Evolutionary conservation across 2,113 vertebrate genomes (phyloP).

Genomic region (Uropsilus gracilis): DNA sequence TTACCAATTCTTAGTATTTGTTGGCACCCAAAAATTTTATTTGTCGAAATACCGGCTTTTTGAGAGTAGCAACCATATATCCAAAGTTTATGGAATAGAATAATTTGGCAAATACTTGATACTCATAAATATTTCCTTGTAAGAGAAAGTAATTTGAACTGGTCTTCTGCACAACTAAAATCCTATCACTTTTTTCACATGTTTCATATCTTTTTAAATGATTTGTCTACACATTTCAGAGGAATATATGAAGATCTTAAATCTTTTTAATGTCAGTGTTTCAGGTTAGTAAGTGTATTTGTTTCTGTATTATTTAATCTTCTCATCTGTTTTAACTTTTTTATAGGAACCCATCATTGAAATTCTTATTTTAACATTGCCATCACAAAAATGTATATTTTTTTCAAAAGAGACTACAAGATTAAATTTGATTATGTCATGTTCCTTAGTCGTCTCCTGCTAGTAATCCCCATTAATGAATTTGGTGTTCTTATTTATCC

Average conservation of each 20-base stretch:
- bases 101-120: background rate
- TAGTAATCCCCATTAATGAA: background rate
- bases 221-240: background rate
- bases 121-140: background rate
- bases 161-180: too few relatives aligned
- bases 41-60: constrained; percentile 29
- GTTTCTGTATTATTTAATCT: background rate
- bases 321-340: constrained; percentile 15
- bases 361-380: background rate
- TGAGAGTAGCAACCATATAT: background rate
- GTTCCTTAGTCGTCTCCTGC: background rate
- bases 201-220: background rate
- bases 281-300: background rate
- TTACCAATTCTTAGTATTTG: background rate
- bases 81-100: background rate
- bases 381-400: background rate
- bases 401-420: background rate
- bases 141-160: background rate
- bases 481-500: background rate
- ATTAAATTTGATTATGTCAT: background rate
- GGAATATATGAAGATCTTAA: background rate
- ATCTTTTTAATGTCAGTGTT: constrained; percentile 14
- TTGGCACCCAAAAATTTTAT: background rate
- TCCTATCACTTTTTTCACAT: background rate
- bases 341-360: background rate